phyloP scores from a whole-genome alignment of 1,140 invertebrate species.

The Zelostemma sp. region DNA sequence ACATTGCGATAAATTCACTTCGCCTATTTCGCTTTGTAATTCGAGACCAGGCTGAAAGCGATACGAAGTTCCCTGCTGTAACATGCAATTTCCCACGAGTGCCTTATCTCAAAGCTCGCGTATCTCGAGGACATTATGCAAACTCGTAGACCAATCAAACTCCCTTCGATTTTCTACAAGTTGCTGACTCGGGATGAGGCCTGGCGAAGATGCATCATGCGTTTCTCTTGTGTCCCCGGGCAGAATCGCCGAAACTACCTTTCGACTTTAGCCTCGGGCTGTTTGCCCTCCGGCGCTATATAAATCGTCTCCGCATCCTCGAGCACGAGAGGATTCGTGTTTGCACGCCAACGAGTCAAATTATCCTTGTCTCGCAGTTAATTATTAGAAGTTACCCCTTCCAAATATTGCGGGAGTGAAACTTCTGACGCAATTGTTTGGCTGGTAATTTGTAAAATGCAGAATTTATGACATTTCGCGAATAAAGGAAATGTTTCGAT shows the following conservation, averaged over 20 bases:
- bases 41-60: no score
- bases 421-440: not conserved
- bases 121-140: constrained; percentile 10
- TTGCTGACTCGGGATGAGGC: not conserved
- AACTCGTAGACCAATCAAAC: constrained; percentile 8
- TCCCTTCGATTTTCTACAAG: constrained; percentile 1
- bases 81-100: not conserved
- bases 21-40: not conserved
- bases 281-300: not conserved
- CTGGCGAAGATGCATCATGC: constrained; percentile 1
- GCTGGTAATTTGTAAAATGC: not conserved
- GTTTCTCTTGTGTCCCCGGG: not conserved
- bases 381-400: not conserved
- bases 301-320: constrained; percentile 3
- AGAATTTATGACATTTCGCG: not conserved
- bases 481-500: no score
- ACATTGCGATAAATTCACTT: not conserved
- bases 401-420: no score
- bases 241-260: not conserved
- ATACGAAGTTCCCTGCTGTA: no score
- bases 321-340: not conserved
- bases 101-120: constrained; percentile 1
- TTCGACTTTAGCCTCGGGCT: not conserved
- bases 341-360: not conserved
- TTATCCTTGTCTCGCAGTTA: not conserved